Evolutionary conservation across 2,113 vertebrate species (phyloP), one percentile per base, ranked within the genome.

Genomic region (Eurypyga helias): DNA sequence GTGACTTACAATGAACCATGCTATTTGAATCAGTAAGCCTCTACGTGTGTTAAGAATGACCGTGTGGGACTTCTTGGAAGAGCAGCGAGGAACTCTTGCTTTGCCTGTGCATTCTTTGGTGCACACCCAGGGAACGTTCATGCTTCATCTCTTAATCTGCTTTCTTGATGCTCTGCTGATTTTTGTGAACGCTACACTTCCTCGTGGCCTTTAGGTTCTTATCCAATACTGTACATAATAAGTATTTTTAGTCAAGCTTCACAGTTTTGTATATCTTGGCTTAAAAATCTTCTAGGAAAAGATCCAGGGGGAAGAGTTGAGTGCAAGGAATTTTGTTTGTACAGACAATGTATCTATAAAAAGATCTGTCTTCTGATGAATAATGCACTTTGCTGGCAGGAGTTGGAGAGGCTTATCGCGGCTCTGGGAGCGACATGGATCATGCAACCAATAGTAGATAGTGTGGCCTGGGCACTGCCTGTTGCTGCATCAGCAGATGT

Each of bases 111-210:
- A 17, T 64, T 38, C 43, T 71, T 62, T 55, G 43, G 17, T 51
- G 67, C 28, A 3, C 0, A 0, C 70, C 51, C 54, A 10, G 43
- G 41, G 38, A 29, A 46, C 1, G 0, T 34, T 76, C 46, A 17
- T 34, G 9, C 71, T 70, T 78, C 17, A 13, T 36, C 18, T 20
- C 25, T 73, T 57, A 10, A 65, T 13, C 15, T 33, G 29, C 21
- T 90, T 62, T 52, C 33, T 61, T 48, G 57, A 28, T 0, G 1
- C 38, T 34, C 26, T 20, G 2, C 34, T 73, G 55, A 4, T 58
- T 48, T 87, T 21, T 64, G 3, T 38, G 45, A 57, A 29, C 60
- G 2, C 72, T 41, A 7, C 0, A 0, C 31, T 66, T 87, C 33
- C 26, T n/a, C 8, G 2, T 66, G 67, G 28, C 24, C 86, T 75